Evolutionary conservation across 2,113 vertebrate species (phyloP).

Genomic region (Silurus glanis): DNA sequence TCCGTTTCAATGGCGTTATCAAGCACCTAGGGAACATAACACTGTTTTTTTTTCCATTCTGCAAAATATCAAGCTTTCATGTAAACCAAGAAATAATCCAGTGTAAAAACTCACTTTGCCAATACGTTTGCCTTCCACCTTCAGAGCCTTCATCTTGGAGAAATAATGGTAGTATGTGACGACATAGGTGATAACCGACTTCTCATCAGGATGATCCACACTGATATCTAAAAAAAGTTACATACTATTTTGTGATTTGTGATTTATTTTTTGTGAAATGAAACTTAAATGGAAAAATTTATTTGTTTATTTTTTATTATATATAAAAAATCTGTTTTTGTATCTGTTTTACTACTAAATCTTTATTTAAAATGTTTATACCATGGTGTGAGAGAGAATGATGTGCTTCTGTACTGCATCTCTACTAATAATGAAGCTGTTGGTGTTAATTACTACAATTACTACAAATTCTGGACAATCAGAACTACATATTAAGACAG

Average conservation of each 20-base stretch:
- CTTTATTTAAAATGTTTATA: neutral
- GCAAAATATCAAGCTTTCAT: neutral
- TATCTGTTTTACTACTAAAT: neutral
- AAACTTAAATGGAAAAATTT: too few relatives aligned
- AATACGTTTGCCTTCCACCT: constrained; percentile 94
- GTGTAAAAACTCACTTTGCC: constrained; percentile 81
- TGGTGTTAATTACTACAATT: too few relatives aligned
- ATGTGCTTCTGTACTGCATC: too few relatives aligned
- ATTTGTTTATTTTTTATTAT: too few relatives aligned
- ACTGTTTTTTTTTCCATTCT: neutral
- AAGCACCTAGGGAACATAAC: constrained; percentile 75
- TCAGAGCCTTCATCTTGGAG: constrained; percentile 98
- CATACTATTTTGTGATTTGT: neutral
- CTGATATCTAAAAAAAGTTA: constrained; percentile 84
- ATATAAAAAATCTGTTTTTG: neutral
- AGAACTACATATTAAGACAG: too few relatives aligned
- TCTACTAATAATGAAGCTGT: too few relatives aligned
- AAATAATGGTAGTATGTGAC: constrained; percentile 99
- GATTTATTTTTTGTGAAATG: too few relatives aligned
- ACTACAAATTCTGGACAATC: too few relatives aligned
- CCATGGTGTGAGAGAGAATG: too few relatives aligned
- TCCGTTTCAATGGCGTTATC: constrained; percentile 96
- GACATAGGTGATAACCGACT: constrained; percentile 97
- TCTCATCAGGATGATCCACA: constrained; percentile 96
- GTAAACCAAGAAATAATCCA: neutral